Percentiles rank a stretch among this genome's conserved stretches.
These are phyloP conservation scores for Microtus oregoni DNA, from an alignment of 2,113 vertebrate genomes.

Conservation along the genomic window DNA sequence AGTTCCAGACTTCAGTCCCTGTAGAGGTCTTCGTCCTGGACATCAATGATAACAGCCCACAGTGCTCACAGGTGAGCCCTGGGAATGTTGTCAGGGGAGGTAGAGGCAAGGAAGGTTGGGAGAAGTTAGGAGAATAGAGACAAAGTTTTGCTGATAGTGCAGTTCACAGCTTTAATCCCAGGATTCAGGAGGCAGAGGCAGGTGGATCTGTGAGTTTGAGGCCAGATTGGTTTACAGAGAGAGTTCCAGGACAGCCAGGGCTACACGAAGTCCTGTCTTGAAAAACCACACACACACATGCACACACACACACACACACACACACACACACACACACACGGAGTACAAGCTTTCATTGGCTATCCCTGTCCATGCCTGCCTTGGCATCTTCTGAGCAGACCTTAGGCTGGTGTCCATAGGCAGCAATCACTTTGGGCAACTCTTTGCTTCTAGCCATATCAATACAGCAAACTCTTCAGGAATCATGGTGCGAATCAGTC, in stretches of 20 bases:
- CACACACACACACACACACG: too few species aligned
- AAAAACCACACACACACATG: background rate
- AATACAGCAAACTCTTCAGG: background rate
- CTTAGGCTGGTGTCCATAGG: background rate
- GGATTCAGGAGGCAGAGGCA: background rate
- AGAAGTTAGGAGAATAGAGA: constrained; percentile 29
- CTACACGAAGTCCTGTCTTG: background rate
- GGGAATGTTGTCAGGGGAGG: background rate
- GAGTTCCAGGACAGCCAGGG: background rate
- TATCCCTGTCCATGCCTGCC: background rate
- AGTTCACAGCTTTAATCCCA: background rate
- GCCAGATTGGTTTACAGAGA: background rate
- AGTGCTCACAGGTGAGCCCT: constrained; percentile 92
- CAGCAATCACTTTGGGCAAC: background rate
- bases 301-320: too few species aligned
- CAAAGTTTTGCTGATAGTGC: background rate
- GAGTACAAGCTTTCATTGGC: background rate
- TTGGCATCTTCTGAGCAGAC: background rate
- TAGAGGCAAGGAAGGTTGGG: background rate
- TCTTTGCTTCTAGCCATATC: background rate
- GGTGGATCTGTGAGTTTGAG: background rate
- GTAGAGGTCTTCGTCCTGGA: constrained; percentile 95
- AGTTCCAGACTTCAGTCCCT: constrained; percentile 90
- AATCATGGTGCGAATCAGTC: background rate
- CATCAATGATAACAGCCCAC: constrained; percentile 96